Conservation (phyloP, 2,888 invertebrate species). For the Hybos culiciformis region DNA sequence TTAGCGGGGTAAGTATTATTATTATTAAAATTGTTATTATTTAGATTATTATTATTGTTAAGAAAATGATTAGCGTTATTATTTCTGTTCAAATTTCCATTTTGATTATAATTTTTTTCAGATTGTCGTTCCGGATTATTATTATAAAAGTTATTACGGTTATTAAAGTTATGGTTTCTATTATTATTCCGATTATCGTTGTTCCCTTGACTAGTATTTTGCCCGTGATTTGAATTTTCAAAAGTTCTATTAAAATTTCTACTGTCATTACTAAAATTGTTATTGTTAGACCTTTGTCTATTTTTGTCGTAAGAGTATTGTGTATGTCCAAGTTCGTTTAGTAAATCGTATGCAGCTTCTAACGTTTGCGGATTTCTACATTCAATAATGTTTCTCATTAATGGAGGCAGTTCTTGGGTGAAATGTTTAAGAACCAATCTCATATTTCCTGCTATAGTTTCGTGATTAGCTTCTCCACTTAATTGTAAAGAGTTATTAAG, state of each 20-base stretch:
- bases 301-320: background rate
- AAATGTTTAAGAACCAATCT: conserved; percentile 9
- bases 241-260: background rate
- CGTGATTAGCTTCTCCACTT: background rate
- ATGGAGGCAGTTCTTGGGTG: conserved; percentile 8
- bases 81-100: background rate
- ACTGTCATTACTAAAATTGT: background rate
- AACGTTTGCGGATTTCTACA: conserved; percentile 4
- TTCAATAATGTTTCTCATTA: conserved; percentile 5
- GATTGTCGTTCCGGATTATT: background rate
- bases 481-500: background rate
- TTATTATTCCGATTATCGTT: background rate
- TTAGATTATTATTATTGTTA: background rate
- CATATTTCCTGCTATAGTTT: conserved; percentile 5
- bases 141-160: background rate
- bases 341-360: conserved; percentile 4
- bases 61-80: background rate
- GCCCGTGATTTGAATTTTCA: no score
- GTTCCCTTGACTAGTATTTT: no score
- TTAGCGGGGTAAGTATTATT: no score
- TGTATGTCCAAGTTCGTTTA: conserved; percentile 2
- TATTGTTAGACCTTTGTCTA: no score
- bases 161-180: background rate
- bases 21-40: no score
- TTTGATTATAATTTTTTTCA: background rate